Evolutionary conservation across 1,140 invertebrate genomes (phyloP).

Genomic region (Ditylenchus dipsaci): DNA sequence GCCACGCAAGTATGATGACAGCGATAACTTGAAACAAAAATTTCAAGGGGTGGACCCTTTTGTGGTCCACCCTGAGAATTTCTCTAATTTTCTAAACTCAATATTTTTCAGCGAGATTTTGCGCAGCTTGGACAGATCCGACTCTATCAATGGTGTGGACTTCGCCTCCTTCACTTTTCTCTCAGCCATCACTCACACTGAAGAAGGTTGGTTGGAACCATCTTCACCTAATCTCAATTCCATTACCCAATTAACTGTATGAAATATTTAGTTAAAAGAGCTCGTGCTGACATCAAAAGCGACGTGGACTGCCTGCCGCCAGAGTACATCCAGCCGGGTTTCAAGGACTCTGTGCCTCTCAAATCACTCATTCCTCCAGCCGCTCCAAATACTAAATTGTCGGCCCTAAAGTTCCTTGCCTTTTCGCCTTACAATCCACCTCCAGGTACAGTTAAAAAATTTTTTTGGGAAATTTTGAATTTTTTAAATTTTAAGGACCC

Average conservation of each 20-base stretch:
- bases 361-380: constrained; percentile 19
- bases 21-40: too few relatives aligned
- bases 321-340: constrained; percentile 24
- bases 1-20: too few relatives aligned
- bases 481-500: not conserved
- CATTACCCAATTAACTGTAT: too few relatives aligned
- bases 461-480: too few relatives aligned
- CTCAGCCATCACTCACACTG: constrained; percentile 22
- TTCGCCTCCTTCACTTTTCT: constrained; percentile 27
- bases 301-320: constrained; percentile 27
- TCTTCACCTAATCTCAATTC: too few relatives aligned
- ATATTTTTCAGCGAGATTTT: constrained; percentile 12
- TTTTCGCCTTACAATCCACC: constrained; percentile 36
- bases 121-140: constrained; percentile 21
- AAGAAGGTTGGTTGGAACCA: not conserved
- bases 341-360: constrained; percentile 15
- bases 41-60: too few relatives aligned
- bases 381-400: constrained; percentile 1
- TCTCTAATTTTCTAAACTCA: too few relatives aligned
- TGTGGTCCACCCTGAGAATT: too few relatives aligned
- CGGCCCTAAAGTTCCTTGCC: constrained; percentile 20
- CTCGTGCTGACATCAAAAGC: not conserved
- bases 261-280: not conserved
- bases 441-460: not conserved
- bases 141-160: constrained; percentile 30